Evolutionary conservation across 2,113 vertebrate genomes (phyloP), one percentile per base, ranked within the genome.

Genomic region (Nesoenas mayeri): DNA sequence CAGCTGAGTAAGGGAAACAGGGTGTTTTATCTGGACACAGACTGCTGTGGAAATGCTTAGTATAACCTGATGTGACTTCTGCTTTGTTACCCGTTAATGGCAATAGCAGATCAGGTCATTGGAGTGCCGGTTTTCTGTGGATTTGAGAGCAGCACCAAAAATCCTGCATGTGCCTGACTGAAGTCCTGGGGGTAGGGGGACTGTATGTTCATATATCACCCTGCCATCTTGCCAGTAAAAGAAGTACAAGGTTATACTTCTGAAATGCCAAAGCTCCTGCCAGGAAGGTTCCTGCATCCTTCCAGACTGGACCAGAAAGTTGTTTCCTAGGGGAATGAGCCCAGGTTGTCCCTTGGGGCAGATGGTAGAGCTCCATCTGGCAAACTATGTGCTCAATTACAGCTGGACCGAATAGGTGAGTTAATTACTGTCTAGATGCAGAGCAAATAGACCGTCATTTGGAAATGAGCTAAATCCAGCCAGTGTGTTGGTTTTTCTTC

Each of bases 151-250:
- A 16, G 42, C 42, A 44, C 42, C 42, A 17, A 44, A 44, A 44
- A 44, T 44, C 8, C 40, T 62, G 28, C 12, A 2, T 1, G 1
- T 71, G 19, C 58, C 51, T 61, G 47, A 6, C 28, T 5, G 2
- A 77, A 61, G 10, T 29, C 17, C 21, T 61, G 72, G 26, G 6
- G 5, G 8, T 36, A 10, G 13, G 32, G 31, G 34, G 7, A 6
- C 75, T 2, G 0, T 17, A 12, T 58, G 42, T 28, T 51, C 32
- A 3, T 12, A 2, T 24, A 1, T 29, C 3, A 1, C 16, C 16
- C 32, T 42, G 8, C 69, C 9, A 16, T 44, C 42, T 44, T 44
- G 42, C 42, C 42, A 17, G 42, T 44, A 44, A 44, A 44, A 44
- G 42, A 44, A 44, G 42, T 44, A 44, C 42, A 44, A 44, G 42